Percentiles rank a stretch among this genome's conserved stretches.
Evolutionary conservation across 2,113 vertebrate species (phyloP).

Genomic region (Eurystomus gularis): DNA sequence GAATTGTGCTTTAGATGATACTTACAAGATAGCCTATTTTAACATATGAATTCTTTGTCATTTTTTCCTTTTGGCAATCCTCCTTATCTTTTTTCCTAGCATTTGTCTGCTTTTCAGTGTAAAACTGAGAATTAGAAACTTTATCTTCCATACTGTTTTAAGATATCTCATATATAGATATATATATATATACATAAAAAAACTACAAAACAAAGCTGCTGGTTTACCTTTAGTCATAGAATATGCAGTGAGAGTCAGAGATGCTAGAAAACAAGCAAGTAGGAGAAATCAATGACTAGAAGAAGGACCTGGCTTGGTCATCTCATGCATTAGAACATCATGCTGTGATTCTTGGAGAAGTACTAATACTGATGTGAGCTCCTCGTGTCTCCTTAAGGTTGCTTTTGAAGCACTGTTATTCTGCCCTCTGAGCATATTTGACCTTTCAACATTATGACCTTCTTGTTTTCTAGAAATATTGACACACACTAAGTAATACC

Average conservation of each 20-base stretch:
- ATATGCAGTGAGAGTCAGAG: not conserved
- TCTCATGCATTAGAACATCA: not conserved
- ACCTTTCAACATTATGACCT: not conserved
- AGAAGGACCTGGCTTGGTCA: not conserved
- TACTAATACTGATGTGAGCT: rapidly evolving
- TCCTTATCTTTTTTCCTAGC: not conserved
- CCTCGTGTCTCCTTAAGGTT: not conserved
- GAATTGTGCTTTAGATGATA: not conserved
- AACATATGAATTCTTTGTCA: not conserved
- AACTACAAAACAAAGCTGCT: not conserved
- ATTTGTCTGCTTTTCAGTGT: not conserved
- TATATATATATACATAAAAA: no score
- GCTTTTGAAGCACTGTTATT: not conserved
- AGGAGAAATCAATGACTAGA: not conserved
- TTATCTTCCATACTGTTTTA: not conserved
- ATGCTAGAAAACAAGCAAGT: not conserved
- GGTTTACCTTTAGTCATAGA: not conserved
- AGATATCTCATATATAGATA: not conserved
- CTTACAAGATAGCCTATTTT: not conserved
- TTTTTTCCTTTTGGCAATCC: not conserved
- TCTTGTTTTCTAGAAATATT: not conserved
- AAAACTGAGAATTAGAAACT: not conserved
- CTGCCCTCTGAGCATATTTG: not conserved
- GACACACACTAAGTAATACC: not conserved
- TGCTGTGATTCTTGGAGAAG: not conserved